Conservation (phyloP, 2,888 invertebrate species). For the Cerastoderma edule region DNA sequence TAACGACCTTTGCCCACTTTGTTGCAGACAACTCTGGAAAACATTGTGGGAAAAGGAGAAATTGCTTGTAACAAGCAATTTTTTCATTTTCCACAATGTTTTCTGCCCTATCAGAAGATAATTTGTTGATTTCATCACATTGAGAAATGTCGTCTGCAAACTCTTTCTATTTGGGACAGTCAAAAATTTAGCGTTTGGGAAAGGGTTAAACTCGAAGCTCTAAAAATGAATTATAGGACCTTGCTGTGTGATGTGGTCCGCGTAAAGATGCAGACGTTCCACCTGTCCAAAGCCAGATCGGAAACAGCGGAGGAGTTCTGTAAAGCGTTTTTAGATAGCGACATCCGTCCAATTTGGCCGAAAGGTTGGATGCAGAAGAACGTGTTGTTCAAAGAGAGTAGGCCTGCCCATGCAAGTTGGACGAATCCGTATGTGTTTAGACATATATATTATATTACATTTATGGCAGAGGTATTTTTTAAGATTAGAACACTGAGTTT, state of each 20-base stretch:
- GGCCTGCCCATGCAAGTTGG: constrained; percentile 69
- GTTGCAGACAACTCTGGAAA: too few species aligned
- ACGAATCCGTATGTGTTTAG: constrained; percentile 77
- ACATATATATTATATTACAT: too few species aligned
- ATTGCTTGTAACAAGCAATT: constrained; percentile 14
- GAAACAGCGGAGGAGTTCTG: constrained; percentile 85
- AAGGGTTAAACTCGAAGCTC: too few species aligned
- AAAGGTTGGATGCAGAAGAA: constrained; percentile 88
- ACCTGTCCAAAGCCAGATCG: constrained; percentile 82
- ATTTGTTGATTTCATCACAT: too few species aligned
- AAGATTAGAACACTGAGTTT: too few species aligned
- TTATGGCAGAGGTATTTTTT: too few species aligned
- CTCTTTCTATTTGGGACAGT: too few species aligned
- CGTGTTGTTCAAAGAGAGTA: constrained; percentile 75
- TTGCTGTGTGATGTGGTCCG: constrained; percentile 83
- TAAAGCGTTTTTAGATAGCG: constrained; percentile 86
- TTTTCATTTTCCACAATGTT: background rate
- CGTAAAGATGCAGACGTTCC: constrained; percentile 84
- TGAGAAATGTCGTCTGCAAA: too few species aligned
- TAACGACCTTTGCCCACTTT: too few species aligned
- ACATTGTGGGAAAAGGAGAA: constrained; percentile 18
- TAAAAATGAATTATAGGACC: constrained; percentile 58
- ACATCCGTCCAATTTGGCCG: constrained; percentile 89
- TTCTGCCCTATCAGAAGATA: too few species aligned
- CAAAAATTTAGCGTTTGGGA: too few species aligned